Evolutionary conservation across 1,140 invertebrate genomes (phyloP).

Genomic region (Penaeus japonicus): DNA sequence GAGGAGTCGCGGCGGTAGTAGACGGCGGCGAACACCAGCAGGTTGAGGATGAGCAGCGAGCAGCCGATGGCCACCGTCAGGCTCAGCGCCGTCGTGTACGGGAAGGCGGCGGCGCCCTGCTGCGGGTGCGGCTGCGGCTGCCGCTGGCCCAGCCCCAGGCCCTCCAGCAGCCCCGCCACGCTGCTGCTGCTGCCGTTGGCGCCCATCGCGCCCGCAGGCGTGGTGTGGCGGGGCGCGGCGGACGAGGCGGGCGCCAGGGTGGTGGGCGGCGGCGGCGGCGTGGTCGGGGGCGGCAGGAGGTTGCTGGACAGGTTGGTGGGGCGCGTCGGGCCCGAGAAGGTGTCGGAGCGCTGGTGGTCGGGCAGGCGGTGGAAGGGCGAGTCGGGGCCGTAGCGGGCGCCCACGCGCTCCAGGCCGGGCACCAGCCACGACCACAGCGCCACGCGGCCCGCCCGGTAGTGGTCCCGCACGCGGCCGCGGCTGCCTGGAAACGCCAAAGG

Average conservation of each 20-base stretch:
- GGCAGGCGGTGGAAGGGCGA: slow-evolving; percentile 49
- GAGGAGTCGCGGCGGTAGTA: slow-evolving; percentile 71
- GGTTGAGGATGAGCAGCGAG: slow-evolving; percentile 85
- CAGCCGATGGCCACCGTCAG: slow-evolving; percentile 93
- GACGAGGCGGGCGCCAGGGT: slow-evolving; percentile 64
- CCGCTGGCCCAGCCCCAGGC: not conserved
- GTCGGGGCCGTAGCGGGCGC: slow-evolving; percentile 44
- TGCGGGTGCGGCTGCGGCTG: not conserved
- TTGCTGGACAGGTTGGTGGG: slow-evolving; percentile 34
- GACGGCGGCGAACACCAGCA: slow-evolving; percentile 90
- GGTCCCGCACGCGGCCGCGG: slow-evolving; percentile 63
- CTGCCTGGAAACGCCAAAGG: not conserved
- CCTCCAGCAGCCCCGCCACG: not conserved
- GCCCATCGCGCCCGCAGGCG: slow-evolving; percentile 53
- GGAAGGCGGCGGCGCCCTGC: not conserved
- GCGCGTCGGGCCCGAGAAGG: slow-evolving; percentile 50
- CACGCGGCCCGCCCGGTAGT: slow-evolving; percentile 68
- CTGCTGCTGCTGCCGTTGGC: not conserved
- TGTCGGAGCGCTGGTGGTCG: slow-evolving; percentile 60
- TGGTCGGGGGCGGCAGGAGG: slow-evolving; percentile 56
- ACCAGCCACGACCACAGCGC: slow-evolving; percentile 70
- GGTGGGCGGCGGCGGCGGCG: slow-evolving; percentile 61
- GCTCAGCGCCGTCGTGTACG: slow-evolving; percentile 86
- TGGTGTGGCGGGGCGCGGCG: slow-evolving; percentile 70
- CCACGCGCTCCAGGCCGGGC: slow-evolving; percentile 64